These are phyloP conservation scores for Ganaspis brasiliensis DNA, from an alignment of 2,888 invertebrate species.

Conservation along the genomic window DNA sequence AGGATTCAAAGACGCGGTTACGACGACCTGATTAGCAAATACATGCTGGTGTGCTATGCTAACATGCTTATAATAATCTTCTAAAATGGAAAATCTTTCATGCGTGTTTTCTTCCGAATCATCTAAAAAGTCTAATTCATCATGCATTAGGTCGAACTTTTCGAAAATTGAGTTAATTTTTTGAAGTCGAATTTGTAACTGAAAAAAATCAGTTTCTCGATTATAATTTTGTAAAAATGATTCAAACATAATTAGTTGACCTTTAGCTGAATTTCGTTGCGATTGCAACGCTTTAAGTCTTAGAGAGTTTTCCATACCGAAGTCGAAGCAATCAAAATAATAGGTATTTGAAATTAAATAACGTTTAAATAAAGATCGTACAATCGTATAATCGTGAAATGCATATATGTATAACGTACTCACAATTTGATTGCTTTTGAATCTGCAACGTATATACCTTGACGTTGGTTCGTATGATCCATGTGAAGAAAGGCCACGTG, in stretches of 20 bases:
- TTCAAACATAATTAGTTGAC: not conserved
- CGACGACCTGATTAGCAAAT: not conserved
- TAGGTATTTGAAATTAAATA: not conserved
- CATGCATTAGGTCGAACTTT: not conserved
- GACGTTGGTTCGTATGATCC: too few species aligned
- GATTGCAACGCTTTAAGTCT: too few species aligned
- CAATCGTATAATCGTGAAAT: too few species aligned
- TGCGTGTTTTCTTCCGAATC: not conserved
- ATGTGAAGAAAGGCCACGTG: too few species aligned
- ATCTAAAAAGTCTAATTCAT: slow-evolving; percentile 9
- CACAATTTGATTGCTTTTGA: too few species aligned
- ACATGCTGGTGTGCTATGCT: not conserved
- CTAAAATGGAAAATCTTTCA: not conserved
- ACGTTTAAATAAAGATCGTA: not conserved
- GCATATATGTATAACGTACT: too few species aligned
- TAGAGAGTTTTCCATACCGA: not conserved
- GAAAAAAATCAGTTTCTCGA: not conserved
- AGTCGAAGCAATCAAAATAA: not conserved
- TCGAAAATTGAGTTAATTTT: not conserved
- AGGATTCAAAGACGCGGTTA: not conserved
- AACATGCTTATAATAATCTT: not conserved
- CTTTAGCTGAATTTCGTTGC: not conserved
- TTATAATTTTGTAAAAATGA: not conserved
- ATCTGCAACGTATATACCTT: too few species aligned
- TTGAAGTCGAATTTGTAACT: not conserved